A percentile compares a stretch with the other conserved stretches of the same genome.
These are phyloP conservation scores for Cotesia vestalis DNA, from an alignment of 1,140 invertebrate species.

Conservation along the genomic window DNA sequence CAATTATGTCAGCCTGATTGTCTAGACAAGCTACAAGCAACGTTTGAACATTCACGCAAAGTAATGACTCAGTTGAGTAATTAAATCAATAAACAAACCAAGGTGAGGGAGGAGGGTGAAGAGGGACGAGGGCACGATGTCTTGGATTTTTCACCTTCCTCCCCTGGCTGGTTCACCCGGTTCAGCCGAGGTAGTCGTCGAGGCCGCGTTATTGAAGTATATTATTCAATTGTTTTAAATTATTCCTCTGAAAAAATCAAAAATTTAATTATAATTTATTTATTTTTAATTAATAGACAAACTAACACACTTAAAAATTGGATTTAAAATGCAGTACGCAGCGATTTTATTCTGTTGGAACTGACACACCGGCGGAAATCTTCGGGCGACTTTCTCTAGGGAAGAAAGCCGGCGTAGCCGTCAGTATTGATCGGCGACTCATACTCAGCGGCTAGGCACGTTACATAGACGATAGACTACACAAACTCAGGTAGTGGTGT, in stretches of 20 bases:
- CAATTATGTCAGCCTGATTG: too few relatives aligned
- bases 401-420: slow-evolving; percentile 20
- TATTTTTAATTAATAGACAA: not conserved
- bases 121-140: not conserved
- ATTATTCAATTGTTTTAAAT: too few relatives aligned
- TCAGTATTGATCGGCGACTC: slow-evolving; percentile 18
- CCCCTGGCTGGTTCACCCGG: slow-evolving; percentile 8
- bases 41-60: too few relatives aligned
- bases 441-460: not conserved
- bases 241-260: too few relatives aligned
- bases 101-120: slow-evolving; percentile 1
- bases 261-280: too few relatives aligned
- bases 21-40: too few relatives aligned
- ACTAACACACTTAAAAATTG: not conserved
- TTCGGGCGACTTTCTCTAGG: slow-evolving; percentile 13
- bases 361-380: slow-evolving; percentile 11
- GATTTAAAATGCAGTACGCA: not conserved
- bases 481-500: not conserved
- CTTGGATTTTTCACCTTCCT: not conserved
- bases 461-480: not conserved
- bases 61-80: too few relatives aligned
- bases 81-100: slow-evolving; percentile 3
- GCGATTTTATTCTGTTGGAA: not conserved
- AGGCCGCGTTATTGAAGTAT: not conserved
- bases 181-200: slow-evolving; percentile 15